Evolutionary conservation across 2,888 invertebrate species (phyloP), one percentile per base, ranked within the genome.

Genomic region (Eledona agricola): DNA sequence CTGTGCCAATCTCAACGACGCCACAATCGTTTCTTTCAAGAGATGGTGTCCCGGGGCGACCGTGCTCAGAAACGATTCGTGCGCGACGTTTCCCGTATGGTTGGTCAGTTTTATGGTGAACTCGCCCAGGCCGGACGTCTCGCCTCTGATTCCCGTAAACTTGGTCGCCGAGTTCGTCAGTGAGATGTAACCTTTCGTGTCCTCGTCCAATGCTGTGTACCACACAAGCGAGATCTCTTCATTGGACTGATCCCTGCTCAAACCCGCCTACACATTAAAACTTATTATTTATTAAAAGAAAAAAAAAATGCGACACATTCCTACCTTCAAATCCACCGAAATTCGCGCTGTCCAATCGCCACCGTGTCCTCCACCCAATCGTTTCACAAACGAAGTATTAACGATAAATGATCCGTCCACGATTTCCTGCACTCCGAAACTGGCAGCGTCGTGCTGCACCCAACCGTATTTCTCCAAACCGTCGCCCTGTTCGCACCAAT

Each of bases 321-420:
- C 65, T 69, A 83, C 83, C 71, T 78, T 74, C 38, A 81, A 75
- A 46, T 79, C 78, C 0, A 89, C 87, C 42, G 81, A 78, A 37
- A 98, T 84, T 59, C 93, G 81, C 0, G 90, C 90, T 0, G 94
- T 93, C 96, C 97, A 97, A 67, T 96, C 95, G 0, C 96, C 96
- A 1, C 96, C 96, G 69, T 88, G 84, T 17, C 82, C 78, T 0
- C 92, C 93, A 1, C 89, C 89, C 0, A 83, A 79, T 35, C 85
- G 83, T 78, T 97, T 97, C 0, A 98, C 85, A 75, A 96, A 97
- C 0, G 91, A 89, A 0, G 96, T 96, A 51, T 82, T 84, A 3
- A 97, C 75, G 7, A 82, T 79, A 63, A 90, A 87, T 0, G 88
- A 85, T 1, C 85, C 82, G 69, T 99, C 99, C 1, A 84, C 77